phyloP scores from a whole-genome alignment of 35 echinoderm and acorn worm genomes.

The Anneissia japonica region DNA sequence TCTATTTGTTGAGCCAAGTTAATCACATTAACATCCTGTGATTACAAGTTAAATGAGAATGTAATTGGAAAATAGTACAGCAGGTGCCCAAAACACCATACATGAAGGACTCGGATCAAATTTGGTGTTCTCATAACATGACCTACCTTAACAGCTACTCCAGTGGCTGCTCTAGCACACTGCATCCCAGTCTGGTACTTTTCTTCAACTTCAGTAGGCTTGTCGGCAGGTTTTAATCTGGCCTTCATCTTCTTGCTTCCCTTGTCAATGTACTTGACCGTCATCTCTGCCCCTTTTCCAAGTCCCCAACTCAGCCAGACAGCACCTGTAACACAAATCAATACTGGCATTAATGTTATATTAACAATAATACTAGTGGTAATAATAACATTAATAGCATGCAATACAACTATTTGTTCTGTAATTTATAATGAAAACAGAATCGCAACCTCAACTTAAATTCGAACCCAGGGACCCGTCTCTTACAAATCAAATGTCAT shows the following conservation, averaged over 20 bases:
- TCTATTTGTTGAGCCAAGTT: no score
- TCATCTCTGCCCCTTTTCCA: conserved; percentile 52
- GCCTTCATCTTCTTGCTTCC: conserved; percentile 57
- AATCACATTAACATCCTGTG: no score
- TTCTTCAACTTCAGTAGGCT: conserved; percentile 62
- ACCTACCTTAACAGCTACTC: conserved; percentile 70
- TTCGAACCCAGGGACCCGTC: no score
- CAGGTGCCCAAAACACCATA: not conserved
- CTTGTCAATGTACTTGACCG: conserved; percentile 46
- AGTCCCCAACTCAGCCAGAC: conserved; percentile 81
- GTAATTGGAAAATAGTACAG: not conserved
- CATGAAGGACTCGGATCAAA: not conserved
- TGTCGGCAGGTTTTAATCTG: conserved; percentile 50
- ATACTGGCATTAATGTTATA: no score
- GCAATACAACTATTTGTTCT: no score
- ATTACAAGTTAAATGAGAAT: no score
- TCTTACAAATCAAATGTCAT: no score
- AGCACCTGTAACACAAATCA: conserved; percentile 56
- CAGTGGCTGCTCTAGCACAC: conserved; percentile 69
- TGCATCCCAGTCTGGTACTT: conserved; percentile 77
- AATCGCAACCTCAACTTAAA: no score
- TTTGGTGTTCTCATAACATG: not conserved
- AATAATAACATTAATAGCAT: no score
- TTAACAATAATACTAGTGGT: no score
- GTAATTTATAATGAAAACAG: no score